Conservation (phyloP, 2,888 invertebrate species). For the Scotopteryx bipunctaria region DNA sequence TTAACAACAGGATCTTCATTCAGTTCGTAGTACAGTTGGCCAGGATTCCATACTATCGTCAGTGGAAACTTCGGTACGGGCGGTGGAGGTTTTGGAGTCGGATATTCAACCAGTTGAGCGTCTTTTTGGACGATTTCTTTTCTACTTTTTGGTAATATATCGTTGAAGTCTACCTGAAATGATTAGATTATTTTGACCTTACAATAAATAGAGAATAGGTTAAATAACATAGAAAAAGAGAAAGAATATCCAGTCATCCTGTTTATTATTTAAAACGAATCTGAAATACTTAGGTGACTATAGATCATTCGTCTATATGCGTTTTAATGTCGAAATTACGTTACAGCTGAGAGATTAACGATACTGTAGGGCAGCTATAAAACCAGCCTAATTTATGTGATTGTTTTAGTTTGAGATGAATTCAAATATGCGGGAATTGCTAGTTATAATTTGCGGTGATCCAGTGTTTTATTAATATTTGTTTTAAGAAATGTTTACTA, state of each 20-base stretch:
- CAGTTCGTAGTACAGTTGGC: conserved; percentile 44
- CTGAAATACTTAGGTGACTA: not conserved
- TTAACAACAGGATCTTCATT: conserved; percentile 41
- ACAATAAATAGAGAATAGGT: no score
- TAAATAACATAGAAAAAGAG: no score
- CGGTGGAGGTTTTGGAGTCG: conserved; percentile 5
- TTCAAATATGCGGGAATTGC: conserved; percentile 10
- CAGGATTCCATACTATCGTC: conserved; percentile 48
- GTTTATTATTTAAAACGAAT: no score
- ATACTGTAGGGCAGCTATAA: conserved; percentile 19
- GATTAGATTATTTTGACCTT: conserved; percentile 10
- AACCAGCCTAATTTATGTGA: conserved; percentile 20
- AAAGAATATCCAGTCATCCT: no score
- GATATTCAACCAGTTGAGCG: conserved; percentile 13
- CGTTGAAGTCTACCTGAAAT: conserved; percentile 31
- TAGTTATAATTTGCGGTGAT: conserved; percentile 13
- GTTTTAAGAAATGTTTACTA: no score
- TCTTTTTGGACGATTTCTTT: conserved; percentile 6
- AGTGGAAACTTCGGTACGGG: conserved; percentile 46
- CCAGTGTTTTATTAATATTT: conserved; percentile 16
- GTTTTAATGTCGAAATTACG: conserved; percentile 24
- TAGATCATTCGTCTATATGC: conserved; percentile 20
- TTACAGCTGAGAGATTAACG: conserved; percentile 30
- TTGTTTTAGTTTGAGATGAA: conserved; percentile 23
- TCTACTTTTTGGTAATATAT: conserved; percentile 18